phyloP scores from a whole-genome alignment of 2,797 vertebrate species.

The Apogon talboti region DNA sequence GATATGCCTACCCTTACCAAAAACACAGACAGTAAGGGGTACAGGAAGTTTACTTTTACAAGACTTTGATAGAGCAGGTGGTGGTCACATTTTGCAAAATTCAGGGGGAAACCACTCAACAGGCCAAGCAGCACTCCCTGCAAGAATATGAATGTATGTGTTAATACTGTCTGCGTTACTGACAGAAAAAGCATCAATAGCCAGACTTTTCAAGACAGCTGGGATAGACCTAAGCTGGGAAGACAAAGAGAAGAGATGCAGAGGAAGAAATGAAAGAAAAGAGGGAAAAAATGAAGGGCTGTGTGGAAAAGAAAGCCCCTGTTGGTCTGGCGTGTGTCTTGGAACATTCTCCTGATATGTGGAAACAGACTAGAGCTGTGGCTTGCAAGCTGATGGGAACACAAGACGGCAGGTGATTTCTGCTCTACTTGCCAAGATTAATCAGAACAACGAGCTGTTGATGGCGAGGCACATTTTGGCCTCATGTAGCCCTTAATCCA shows the following conservation, averaged over 20 bases:
- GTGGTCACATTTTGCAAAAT: not conserved
- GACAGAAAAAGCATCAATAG: slow-evolving; percentile 21
- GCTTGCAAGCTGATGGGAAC: slow-evolving; percentile 70
- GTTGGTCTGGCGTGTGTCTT: slow-evolving; percentile 71
- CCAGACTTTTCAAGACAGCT: slow-evolving; percentile 35
- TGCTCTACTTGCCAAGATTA: slow-evolving; percentile 64
- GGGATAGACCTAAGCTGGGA: slow-evolving; percentile 34
- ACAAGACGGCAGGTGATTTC: slow-evolving; percentile 78
- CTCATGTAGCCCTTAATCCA: slow-evolving; percentile 47
- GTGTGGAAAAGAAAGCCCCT: slow-evolving; percentile 70
- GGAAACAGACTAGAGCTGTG: slow-evolving; percentile 65
- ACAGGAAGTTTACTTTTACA: no score
- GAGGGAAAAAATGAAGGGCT: slow-evolving; percentile 57
- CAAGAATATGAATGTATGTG: not conserved
- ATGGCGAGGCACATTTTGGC: slow-evolving; percentile 48
- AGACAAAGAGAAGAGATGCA: slow-evolving; percentile 20
- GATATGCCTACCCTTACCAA: not conserved
- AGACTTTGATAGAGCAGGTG: no score
- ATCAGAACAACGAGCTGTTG: slow-evolving; percentile 69
- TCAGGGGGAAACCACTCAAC: slow-evolving; percentile 4
- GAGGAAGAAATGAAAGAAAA: slow-evolving; percentile 41
- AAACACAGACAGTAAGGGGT: no score
- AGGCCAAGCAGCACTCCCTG: not conserved
- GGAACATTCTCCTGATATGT: slow-evolving; percentile 79
- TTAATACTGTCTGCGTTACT: slow-evolving; percentile 17